Percentiles rank a stretch among this genome's conserved stretches.
Evolutionary conservation across 2,797 vertebrate species (phyloP).

Genomic region (Tachyglossus aculeatus): DNA sequence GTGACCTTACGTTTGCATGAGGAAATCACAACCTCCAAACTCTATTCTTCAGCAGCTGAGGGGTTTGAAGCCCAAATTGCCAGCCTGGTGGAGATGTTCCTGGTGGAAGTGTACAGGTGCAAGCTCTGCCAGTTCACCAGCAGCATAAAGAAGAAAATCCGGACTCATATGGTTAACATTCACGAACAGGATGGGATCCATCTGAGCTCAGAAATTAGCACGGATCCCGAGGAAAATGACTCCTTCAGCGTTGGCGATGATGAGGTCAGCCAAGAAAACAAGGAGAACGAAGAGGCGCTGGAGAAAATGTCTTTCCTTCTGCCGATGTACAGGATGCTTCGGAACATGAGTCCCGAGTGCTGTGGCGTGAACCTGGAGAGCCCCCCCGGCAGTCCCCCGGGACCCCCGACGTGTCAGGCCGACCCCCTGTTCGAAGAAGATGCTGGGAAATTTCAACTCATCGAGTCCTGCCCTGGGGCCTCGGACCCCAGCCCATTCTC

Average conservation of each 20-base stretch:
- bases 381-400: slow-evolving; percentile 50
- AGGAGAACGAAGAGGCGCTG: slow-evolving; percentile 68
- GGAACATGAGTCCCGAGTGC: slow-evolving; percentile 65
- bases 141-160: slow-evolving; percentile 63
- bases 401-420: slow-evolving; percentile 70
- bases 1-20: slow-evolving; percentile 49
- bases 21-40: slow-evolving; percentile 47
- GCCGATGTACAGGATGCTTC: slow-evolving; percentile 67
- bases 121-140: slow-evolving; percentile 75
- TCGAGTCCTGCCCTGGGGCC: slow-evolving; percentile 36
- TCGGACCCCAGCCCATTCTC: slow-evolving; percentile 47
- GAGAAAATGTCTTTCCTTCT: slow-evolving; percentile 67
- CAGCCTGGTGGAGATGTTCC: slow-evolving; percentile 72
- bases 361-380: slow-evolving; percentile 62
- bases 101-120: slow-evolving; percentile 70
- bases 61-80: slow-evolving; percentile 49
- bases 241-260: slow-evolving; percentile 34
- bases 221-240: slow-evolving; percentile 17
- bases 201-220: slow-evolving; percentile 25
- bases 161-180: slow-evolving; percentile 55
- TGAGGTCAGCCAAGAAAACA: slow-evolving; percentile 61
- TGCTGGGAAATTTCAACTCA: slow-evolving; percentile 61
- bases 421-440: slow-evolving; percentile 73
- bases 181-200: slow-evolving; percentile 11
- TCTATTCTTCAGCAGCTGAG: slow-evolving; percentile 63